Evolutionary conservation across 2,797 vertebrate genomes (phyloP).

Genomic region (Karalla daura): DNA sequence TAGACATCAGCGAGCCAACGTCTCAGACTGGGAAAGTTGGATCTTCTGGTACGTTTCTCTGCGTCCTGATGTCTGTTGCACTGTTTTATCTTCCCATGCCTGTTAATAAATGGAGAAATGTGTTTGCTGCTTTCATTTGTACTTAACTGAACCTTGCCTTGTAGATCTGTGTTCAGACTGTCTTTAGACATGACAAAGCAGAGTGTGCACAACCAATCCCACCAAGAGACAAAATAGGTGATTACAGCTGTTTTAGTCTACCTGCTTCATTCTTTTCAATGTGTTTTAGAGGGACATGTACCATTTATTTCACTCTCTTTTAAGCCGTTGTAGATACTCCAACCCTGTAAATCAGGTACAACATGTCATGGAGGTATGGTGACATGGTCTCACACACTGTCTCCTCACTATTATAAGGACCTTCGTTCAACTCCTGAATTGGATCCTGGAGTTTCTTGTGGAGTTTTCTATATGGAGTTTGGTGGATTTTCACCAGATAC

Average conservation of each 20-base stretch:
- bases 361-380: too few species aligned
- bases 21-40: slow-evolving; percentile 8
- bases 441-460: too few species aligned
- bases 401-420: too few species aligned
- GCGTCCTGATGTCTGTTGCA: slow-evolving; percentile 41
- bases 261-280: not conserved
- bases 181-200: too few species aligned
- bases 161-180: not conserved
- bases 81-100: slow-evolving; percentile 50
- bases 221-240: not conserved
- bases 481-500: too few species aligned
- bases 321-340: too few species aligned
- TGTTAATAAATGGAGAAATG: slow-evolving; percentile 66
- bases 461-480: too few species aligned
- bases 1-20: slow-evolving; percentile 12
- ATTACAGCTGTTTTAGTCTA: not conserved
- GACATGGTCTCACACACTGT: too few species aligned
- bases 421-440: too few species aligned
- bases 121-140: not conserved
- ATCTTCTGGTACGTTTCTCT: not conserved
- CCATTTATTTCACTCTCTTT: not conserved
- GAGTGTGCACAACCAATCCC: too few species aligned
- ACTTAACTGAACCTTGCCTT: not conserved
- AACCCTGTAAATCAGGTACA: too few species aligned
- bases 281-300: not conserved